Conservation (phyloP, 2,113 vertebrate genomes). For the Sander vitreus region DNA sequence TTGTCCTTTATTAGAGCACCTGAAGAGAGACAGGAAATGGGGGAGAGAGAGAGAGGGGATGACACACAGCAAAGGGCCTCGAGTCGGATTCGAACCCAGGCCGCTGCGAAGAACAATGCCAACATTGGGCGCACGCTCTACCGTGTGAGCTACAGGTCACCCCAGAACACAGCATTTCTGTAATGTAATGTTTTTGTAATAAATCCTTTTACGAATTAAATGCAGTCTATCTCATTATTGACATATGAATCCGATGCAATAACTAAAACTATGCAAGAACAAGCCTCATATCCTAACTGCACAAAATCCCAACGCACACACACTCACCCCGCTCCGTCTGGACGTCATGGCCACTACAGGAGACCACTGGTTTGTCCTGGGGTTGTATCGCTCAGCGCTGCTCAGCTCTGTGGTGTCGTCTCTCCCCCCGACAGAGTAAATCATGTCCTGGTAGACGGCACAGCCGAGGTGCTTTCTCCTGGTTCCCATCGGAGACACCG, state of each 20-base stretch:
- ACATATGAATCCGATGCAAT: background rate
- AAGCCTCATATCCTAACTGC: background rate
- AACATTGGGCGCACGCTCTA: too few species aligned
- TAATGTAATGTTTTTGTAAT: too few species aligned
- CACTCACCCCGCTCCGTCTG: conserved; percentile 93
- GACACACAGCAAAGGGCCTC: too few species aligned
- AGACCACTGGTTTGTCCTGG: conserved; percentile 98
- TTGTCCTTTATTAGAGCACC: too few species aligned
- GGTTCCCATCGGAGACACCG: conserved; percentile 97
- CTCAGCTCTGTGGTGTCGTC: conserved; percentile 98
- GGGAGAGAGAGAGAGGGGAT: too few species aligned
- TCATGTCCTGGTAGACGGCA: conserved; percentile 99
- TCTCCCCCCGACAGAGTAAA: conserved; percentile 97
- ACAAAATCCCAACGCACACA: background rate
- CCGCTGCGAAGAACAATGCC: too few species aligned
- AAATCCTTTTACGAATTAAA: background rate
- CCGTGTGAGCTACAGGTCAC: too few species aligned
- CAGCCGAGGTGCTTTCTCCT: conserved; percentile 97
- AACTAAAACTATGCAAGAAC: background rate
- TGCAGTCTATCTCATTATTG: background rate
- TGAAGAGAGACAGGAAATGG: too few species aligned
- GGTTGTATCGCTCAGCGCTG: conserved; percentile 97
- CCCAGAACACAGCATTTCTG: too few species aligned
- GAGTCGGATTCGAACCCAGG: too few species aligned
- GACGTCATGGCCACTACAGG: conserved; percentile 99